These are phyloP conservation scores for Chitala chitala DNA, from an alignment of 2,113 vertebrate species.

Conservation along the genomic window DNA sequence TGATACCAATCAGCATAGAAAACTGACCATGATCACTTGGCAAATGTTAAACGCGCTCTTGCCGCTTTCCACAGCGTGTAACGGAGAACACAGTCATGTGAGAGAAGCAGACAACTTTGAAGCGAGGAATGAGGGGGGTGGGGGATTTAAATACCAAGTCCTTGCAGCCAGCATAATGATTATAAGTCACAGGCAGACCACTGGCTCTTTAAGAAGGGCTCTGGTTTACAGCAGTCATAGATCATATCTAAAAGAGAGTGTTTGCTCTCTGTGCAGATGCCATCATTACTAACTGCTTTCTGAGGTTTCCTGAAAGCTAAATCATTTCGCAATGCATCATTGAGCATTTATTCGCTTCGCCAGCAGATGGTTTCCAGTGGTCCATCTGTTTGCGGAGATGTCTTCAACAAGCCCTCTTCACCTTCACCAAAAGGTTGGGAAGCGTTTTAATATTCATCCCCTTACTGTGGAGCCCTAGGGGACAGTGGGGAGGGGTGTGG, in stretches of 20 bases:
- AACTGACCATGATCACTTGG: conserved; percentile 51
- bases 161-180: conserved; percentile 7
- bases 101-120: conserved; percentile 35
- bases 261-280: conserved; percentile 78
- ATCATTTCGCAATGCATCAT: conserved; percentile 88
- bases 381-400: conserved; percentile 87
- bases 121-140: conserved; percentile 23
- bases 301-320: conserved; percentile 85
- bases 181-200: conserved; percentile 28
- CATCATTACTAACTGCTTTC: conserved; percentile 85
- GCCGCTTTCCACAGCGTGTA: conserved; percentile 16
- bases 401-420: conserved; percentile 88
- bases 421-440: conserved; percentile 74
- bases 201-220: conserved; percentile 69
- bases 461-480: conserved; percentile 56
- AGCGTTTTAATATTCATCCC: conserved; percentile 68
- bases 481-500: conserved; percentile 1
- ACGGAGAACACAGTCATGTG: conserved; percentile 26
- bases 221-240: conserved; percentile 70
- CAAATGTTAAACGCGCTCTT: conserved; percentile 36
- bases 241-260: conserved; percentile 87
- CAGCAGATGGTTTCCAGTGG: conserved; percentile 86
- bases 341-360: conserved; percentile 82
- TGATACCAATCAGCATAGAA: conserved; percentile 53
- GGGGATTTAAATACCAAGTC: conserved; percentile 22